Evolutionary conservation across 2,888 invertebrate genomes (phyloP).

Genomic region (Coenonympha glycerion): DNA sequence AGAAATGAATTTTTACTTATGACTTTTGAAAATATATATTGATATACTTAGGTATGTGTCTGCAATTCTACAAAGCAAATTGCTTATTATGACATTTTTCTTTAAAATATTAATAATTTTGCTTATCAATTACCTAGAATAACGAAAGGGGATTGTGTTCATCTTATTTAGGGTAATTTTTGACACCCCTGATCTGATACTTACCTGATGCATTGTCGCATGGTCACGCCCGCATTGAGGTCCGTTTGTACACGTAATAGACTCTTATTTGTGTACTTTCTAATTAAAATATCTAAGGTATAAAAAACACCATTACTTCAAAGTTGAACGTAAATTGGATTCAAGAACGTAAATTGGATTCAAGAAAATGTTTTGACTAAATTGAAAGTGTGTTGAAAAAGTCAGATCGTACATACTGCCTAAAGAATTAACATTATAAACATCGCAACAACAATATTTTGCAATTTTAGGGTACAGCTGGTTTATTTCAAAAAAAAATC

Average conservation of each 20-base stretch:
- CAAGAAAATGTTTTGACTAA: conserved; percentile 35
- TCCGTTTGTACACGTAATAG: conserved; percentile 54
- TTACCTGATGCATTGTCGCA: conserved; percentile 60
- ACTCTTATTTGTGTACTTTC: conserved; percentile 57
- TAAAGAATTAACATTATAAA: too few relatives aligned
- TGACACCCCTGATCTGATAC: conserved; percentile 26
- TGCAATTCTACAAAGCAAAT: too few relatives aligned
- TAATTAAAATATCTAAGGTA: conserved; percentile 59
- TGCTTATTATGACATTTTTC: too few relatives aligned
- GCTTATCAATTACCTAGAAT: neutral
- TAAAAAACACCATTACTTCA: conserved; percentile 43
- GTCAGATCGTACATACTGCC: neutral
- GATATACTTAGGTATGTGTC: too few relatives aligned
- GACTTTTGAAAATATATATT: too few relatives aligned
- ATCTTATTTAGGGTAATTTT: neutral
- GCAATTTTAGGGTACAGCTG: too few relatives aligned
- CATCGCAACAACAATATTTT: too few relatives aligned
- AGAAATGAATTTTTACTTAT: too few relatives aligned
- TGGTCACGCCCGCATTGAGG: conserved; percentile 50
- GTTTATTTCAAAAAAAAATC: too few relatives aligned
- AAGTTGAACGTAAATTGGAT: conserved; percentile 54
- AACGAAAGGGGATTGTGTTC: neutral
- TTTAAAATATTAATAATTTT: too few relatives aligned
- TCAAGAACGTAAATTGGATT: conserved; percentile 48
- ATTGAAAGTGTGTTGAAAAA: conserved; percentile 30